Conservation (phyloP, 1,140 invertebrate species). For the Adoxophyes honmai region DNA sequence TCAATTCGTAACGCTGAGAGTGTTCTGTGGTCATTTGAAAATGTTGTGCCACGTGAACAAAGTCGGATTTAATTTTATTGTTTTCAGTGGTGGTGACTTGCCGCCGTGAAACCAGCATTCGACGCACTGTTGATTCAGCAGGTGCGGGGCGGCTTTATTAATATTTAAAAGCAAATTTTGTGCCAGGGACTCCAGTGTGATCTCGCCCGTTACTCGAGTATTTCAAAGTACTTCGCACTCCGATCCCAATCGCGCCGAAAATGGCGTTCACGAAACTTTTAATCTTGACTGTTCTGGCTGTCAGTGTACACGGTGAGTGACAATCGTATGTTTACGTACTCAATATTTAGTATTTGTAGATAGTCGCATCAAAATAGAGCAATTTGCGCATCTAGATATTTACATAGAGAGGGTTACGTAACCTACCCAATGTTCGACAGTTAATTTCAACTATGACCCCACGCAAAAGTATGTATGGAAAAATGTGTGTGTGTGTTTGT, state of each 20-base stretch:
- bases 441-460: no score
- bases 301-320: conserved; percentile 40
- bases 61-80: conserved; percentile 22
- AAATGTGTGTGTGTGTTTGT: no score
- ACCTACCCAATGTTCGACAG: no score
- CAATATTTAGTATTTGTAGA: no score
- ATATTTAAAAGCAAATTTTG: conserved; percentile 44
- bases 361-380: no score
- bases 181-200: conserved; percentile 37
- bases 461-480: no score
- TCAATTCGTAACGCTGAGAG: no score
- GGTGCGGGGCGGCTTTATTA: conserved; percentile 27
- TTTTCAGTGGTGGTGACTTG: conserved; percentile 18
- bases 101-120: conserved; percentile 27
- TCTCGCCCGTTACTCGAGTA: conserved; percentile 26
- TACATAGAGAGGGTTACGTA: no score
- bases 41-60: conserved; percentile 1
- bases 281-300: conserved; percentile 27
- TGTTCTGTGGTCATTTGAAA: no score
- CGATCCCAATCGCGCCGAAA: conserved; percentile 20
- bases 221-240: conserved; percentile 14
- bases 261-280: conserved; percentile 37
- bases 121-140: conserved; percentile 52
- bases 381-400: no score
- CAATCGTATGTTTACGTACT: no score